A percentile compares a stretch with the other conserved stretches of the same genome.
phyloP scores from a whole-genome alignment of 2,113 vertebrate species.

The Percina caprodes region DNA sequence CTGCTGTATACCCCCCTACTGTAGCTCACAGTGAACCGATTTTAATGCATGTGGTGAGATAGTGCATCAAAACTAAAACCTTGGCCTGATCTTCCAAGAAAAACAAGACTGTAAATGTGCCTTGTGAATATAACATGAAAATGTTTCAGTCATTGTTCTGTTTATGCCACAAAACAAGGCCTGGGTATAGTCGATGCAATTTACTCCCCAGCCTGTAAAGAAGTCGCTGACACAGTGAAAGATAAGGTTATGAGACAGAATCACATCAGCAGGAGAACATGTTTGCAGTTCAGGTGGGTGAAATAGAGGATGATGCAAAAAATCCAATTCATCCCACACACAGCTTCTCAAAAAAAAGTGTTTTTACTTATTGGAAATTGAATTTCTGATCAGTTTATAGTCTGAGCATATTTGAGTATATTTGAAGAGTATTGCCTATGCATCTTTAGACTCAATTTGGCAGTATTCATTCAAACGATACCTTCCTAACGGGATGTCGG shows the following conservation, averaged over 20 bases:
- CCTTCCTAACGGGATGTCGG: neutral
- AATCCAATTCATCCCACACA: slow-evolving; percentile 11
- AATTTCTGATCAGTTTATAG: slow-evolving; percentile 9
- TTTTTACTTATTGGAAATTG: slow-evolving; percentile 1
- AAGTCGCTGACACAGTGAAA: slow-evolving; percentile 41
- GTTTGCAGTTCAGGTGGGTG: slow-evolving; percentile 22
- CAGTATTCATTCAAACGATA: neutral
- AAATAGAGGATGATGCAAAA: slow-evolving; percentile 43
- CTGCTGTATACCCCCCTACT: too few relatives aligned
- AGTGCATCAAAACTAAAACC: slow-evolving; percentile 21
- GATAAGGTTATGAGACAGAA: slow-evolving; percentile 42
- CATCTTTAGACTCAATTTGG: neutral
- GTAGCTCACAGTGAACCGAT: neutral
- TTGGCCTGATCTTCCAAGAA: neutral
- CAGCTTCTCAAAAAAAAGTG: neutral
- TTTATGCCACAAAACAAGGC: slow-evolving; percentile 32
- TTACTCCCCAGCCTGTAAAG: slow-evolving; percentile 26
- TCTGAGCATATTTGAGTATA: neutral
- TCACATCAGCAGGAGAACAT: slow-evolving; percentile 26
- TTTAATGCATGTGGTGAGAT: slow-evolving; percentile 15
- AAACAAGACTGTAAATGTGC: slow-evolving; percentile 37
- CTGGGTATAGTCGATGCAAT: neutral
- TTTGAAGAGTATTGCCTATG: neutral
- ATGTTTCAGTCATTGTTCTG: slow-evolving; percentile 9
- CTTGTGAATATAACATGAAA: slow-evolving; percentile 31